Conservation (phyloP, 2,888 invertebrate genomes). For the Apodemia hepburni region DNA sequence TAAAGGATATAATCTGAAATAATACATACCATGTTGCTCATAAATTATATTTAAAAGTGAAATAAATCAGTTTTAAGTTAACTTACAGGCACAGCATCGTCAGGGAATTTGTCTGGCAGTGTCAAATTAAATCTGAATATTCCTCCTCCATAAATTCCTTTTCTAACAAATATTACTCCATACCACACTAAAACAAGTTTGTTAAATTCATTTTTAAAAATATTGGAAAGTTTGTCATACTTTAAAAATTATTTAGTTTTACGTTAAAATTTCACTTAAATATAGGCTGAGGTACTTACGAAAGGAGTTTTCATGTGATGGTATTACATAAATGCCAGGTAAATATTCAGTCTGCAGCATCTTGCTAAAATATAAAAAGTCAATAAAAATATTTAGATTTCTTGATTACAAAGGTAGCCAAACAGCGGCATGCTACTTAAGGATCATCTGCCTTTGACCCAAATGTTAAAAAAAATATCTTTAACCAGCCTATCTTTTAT, state of each 20-base stretch:
- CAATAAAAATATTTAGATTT: too few relatives aligned
- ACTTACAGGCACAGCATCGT: slow-evolving; percentile 90
- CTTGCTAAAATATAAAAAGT: slow-evolving; percentile 81
- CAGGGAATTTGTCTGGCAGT: slow-evolving; percentile 94
- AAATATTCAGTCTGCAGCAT: slow-evolving; percentile 92
- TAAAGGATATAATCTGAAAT: slow-evolving; percentile 89
- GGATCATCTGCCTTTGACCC: too few relatives aligned
- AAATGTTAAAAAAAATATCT: too few relatives aligned
- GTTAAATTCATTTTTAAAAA: too few relatives aligned
- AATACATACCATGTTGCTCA: not conserved
- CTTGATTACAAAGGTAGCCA: too few relatives aligned
- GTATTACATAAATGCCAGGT: slow-evolving; percentile 95
- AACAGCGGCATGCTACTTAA: too few relatives aligned
- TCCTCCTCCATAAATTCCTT: slow-evolving; percentile 93
- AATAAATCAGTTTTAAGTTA: slow-evolving; percentile 4
- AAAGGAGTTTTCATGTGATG: slow-evolving; percentile 90
- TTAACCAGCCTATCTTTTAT: too few relatives aligned
- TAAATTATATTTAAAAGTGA: not conserved
- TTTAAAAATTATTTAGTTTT: too few relatives aligned
- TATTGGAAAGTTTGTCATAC: too few relatives aligned
- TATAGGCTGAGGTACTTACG: slow-evolving; percentile 76
- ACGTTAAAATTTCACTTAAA: too few relatives aligned
- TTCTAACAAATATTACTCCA: slow-evolving; percentile 93
- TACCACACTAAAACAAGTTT: slow-evolving; percentile 87
- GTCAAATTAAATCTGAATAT: slow-evolving; percentile 93